Evolutionary conservation across 2,888 invertebrate species (phyloP).

Genomic region (Notodonta ziczac): DNA sequence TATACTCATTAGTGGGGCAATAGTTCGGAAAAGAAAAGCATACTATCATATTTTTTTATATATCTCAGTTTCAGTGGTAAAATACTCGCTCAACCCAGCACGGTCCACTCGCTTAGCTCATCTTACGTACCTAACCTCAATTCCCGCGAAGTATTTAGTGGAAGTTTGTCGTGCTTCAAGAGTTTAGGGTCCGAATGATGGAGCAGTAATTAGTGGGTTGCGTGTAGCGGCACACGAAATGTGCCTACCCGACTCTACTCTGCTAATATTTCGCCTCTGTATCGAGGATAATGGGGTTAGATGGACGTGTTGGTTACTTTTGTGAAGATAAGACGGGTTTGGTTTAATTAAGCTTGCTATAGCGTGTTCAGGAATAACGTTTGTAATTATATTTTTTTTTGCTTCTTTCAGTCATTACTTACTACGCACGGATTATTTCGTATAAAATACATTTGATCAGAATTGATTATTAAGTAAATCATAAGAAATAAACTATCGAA

Average conservation of each 20-base stretch:
- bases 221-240: slow-evolving; percentile 34
- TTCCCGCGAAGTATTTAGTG: slow-evolving; percentile 41
- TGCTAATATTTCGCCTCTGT: slow-evolving; percentile 28
- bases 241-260: slow-evolving; percentile 27
- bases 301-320: slow-evolving; percentile 13
- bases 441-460: no score
- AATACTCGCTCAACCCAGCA: background rate
- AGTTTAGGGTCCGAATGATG: slow-evolving; percentile 52
- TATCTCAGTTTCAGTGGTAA: no score
- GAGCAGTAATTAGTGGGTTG: slow-evolving; percentile 51
- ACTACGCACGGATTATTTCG: no score
- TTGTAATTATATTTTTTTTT: no score
- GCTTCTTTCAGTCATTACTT: no score
- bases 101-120: background rate
- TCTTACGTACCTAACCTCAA: background rate
- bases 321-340: background rate
- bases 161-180: slow-evolving; percentile 44
- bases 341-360: slow-evolving; percentile 1
- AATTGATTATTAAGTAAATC: no score
- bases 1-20: no score
- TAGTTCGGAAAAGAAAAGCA: no score
- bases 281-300: slow-evolving; percentile 32
- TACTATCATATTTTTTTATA: no score
- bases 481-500: no score
- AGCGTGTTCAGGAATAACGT: background rate